A percentile compares a stretch with the other conserved stretches of the same genome.
Conservation (phyloP, 1,140 invertebrate species). For the Drosophila pectinifera region DNA sequence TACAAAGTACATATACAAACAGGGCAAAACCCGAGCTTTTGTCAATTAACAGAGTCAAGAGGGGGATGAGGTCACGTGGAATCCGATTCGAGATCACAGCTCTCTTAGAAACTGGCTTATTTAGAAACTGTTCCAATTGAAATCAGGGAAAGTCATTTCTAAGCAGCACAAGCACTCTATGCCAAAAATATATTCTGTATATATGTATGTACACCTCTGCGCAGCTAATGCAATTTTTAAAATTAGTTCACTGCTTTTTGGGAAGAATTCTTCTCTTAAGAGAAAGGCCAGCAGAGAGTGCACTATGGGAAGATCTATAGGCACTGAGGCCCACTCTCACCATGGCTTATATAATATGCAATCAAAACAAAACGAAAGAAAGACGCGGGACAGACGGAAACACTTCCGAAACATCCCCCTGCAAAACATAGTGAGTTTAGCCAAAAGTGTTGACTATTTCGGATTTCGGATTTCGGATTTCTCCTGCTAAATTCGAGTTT, state of each 20-base stretch:
- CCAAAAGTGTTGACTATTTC: constrained; percentile 12
- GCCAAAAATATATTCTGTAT: constrained; percentile 4
- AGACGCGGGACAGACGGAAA: constrained; percentile 2
- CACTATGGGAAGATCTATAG: constrained; percentile 16
- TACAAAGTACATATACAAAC: no score
- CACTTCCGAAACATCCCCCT: constrained; percentile 1
- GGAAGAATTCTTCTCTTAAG: constrained; percentile 20
- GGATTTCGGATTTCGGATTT: no score
- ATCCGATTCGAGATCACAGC: neutral
- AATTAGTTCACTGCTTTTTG: constrained; percentile 39
- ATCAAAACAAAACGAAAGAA: constrained; percentile 37
- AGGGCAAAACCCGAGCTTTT: constrained; percentile 18
- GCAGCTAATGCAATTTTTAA: constrained; percentile 50
- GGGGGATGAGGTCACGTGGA: constrained; percentile 14
- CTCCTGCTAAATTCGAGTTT: constrained; percentile 15
- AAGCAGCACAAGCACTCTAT: constrained; percentile 5
- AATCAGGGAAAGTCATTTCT: neutral
- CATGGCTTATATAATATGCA: constrained; percentile 39
- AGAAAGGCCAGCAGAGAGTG: constrained; percentile 34
- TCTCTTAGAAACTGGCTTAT: neutral
- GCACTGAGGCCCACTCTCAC: neutral
- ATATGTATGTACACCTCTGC: constrained; percentile 11
- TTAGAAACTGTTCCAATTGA: neutral
- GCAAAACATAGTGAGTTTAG: constrained; percentile 34
- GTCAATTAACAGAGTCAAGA: constrained; percentile 17